A percentile compares a stretch with the other conserved stretches of the same genome.
phyloP scores from a whole-genome alignment of 2,888 invertebrate genomes.

The Caenorhabditis sp. region DNA sequence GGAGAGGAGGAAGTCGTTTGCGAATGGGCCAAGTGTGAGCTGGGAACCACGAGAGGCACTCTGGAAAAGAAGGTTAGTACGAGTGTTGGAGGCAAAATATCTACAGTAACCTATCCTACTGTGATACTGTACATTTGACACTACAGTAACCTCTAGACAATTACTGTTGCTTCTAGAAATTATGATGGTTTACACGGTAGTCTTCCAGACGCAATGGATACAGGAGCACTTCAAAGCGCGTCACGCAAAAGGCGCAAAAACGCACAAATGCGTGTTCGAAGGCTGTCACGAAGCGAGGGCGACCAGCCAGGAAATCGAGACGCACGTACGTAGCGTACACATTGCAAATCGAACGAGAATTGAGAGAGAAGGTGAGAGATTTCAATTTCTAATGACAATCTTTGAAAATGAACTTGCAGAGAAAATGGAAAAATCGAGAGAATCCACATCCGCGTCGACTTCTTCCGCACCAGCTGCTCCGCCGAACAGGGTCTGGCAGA shows the following conservation, averaged over 20 bases:
- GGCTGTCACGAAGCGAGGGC: not conserved
- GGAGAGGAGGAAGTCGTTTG: constrained; percentile 17
- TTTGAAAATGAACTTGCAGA: no score
- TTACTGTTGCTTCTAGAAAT: no score
- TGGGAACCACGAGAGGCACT: constrained; percentile 8
- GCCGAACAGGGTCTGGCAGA: constrained; percentile 5
- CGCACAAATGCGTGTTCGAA: constrained; percentile 15
- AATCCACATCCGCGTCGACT: not conserved
- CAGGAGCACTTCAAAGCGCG: constrained; percentile 14
- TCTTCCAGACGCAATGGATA: constrained; percentile 25
- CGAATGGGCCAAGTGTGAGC: constrained; percentile 11
- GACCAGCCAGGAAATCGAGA: constrained; percentile 11
- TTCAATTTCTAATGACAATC: no score
- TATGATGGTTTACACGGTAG: no score
- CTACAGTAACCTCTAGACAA: no score
- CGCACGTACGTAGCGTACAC: constrained; percentile 17
- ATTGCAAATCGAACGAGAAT: no score
- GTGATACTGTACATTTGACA: no score
- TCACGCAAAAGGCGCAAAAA: constrained; percentile 1
- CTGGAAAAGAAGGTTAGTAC: constrained; percentile 23
- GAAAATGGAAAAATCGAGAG: no score
- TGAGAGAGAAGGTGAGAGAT: no score
- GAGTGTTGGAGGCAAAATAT: no score
- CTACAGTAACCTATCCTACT: no score
- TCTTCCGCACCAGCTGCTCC: not conserved